A percentile compares a stretch with the other conserved stretches of the same genome.
Conservation (phyloP, 2,797 vertebrate genomes). For the Halcyon leucocephala region DNA sequence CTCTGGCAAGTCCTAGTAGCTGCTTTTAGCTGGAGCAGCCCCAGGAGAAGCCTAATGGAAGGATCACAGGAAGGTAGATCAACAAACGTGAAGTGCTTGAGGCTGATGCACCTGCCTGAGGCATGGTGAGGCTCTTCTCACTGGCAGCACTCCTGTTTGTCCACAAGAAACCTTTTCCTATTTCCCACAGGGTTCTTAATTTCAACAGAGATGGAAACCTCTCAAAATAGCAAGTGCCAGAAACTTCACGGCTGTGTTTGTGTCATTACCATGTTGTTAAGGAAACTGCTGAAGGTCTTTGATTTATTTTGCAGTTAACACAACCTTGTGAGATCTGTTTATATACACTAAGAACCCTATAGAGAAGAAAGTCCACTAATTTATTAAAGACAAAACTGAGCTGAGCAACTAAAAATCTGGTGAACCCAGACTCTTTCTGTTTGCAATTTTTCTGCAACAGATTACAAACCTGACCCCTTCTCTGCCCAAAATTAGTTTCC, state of each 20-base stretch:
- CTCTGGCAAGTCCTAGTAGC: not conserved
- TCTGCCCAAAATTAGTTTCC: not conserved
- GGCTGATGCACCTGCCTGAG: not conserved
- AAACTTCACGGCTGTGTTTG: not conserved
- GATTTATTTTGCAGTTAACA: not conserved
- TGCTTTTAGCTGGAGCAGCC: not conserved
- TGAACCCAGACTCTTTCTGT: not conserved
- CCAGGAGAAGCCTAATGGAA: not conserved
- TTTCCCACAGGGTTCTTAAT: not conserved
- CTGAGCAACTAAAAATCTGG: not conserved
- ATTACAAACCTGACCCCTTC: not conserved
- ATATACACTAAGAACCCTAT: not conserved
- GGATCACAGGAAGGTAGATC: not conserved
- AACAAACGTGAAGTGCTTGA: not conserved
- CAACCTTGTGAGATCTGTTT: not conserved
- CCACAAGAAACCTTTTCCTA: not conserved
- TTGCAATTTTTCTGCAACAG: not conserved
- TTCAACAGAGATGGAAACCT: not conserved
- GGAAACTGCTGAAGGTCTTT: not conserved
- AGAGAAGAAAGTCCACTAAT: not conserved
- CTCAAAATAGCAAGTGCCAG: not conserved
- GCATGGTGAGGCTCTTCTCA: rapidly evolving
- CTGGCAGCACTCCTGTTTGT: not conserved
- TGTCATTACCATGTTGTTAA: not conserved
- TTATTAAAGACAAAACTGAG: not conserved